phyloP scores from a whole-genome alignment of 2,888 invertebrate species.

The Acleris cristana region DNA sequence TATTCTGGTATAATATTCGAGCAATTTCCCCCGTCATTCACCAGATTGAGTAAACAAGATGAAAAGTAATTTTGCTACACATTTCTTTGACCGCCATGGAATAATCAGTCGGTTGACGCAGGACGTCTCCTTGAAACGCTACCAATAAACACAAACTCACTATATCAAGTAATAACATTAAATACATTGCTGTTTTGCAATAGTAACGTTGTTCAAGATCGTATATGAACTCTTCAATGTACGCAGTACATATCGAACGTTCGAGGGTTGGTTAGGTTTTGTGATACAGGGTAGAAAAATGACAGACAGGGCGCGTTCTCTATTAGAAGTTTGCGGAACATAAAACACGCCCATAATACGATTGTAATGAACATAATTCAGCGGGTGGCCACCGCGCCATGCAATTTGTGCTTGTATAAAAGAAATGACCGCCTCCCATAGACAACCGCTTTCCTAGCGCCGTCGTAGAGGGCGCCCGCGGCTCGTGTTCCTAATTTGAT shows the following conservation, averaged over 20 bases:
- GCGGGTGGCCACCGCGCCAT: conserved; percentile 71
- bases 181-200: conserved; percentile 37
- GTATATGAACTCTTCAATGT: conserved; percentile 41
- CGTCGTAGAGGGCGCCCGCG: conserved; percentile 60
- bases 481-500: conserved; percentile 44
- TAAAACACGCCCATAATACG: conserved; percentile 70
- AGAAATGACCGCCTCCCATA: conserved; percentile 49
- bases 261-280: neutral
- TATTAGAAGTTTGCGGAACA: conserved; percentile 70
- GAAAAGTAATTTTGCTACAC: conserved; percentile 48
- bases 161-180: neutral
- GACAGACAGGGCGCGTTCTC: conserved; percentile 66
- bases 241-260: conserved; percentile 8
- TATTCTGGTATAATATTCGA: conserved; percentile 18
- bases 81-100: conserved; percentile 46
- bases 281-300: conserved; percentile 47
- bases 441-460: conserved; percentile 57
- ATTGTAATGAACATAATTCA: conserved; percentile 75
- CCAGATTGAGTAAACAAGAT: conserved; percentile 53
- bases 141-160: conserved; percentile 7
- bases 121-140: conserved; percentile 44
- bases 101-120: conserved; percentile 55
- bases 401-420: conserved; percentile 75
- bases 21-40: conserved; percentile 31
- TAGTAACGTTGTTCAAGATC: neutral